These are phyloP conservation scores for Aratinga solstitialis DNA, from an alignment of 2,797 vertebrate species.

Conservation along the genomic window DNA sequence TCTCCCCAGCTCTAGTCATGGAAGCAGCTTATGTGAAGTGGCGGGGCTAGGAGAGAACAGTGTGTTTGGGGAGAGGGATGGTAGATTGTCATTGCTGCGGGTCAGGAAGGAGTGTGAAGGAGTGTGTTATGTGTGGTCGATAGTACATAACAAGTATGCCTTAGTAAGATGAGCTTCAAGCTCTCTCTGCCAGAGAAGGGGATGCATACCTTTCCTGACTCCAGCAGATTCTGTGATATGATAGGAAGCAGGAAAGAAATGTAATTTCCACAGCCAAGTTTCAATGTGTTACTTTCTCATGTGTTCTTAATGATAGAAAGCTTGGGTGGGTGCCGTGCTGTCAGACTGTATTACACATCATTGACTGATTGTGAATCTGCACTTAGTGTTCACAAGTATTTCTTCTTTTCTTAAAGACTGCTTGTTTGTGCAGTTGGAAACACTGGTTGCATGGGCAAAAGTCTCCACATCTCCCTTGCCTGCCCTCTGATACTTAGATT, in stretches of 20 bases:
- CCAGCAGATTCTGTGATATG: background rate
- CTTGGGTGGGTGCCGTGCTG: background rate
- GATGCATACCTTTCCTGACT: background rate
- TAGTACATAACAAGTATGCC: background rate
- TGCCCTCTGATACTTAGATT: background rate
- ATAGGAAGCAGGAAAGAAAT: background rate
- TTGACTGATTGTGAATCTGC: background rate
- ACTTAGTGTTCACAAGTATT: background rate
- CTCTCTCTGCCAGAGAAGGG: background rate
- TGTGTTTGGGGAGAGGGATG: background rate
- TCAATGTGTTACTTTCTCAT: background rate
- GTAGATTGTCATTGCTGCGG: background rate
- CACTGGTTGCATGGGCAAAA: background rate
- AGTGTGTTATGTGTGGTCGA: background rate
- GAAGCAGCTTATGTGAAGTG: background rate
- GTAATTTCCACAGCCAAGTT: background rate
- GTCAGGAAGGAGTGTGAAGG: background rate
- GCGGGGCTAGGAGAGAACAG: accelerated
- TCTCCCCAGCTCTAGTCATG: background rate
- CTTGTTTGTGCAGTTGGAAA: background rate
- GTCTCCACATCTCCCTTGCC: background rate
- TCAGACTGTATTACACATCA: background rate
- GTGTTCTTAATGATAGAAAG: background rate
- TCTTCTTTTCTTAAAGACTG: background rate
- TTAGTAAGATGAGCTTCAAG: background rate